These are phyloP conservation scores for Drosophila sechellia DNA, from an alignment of 1,140 invertebrate genomes.

Conservation along the genomic window DNA sequence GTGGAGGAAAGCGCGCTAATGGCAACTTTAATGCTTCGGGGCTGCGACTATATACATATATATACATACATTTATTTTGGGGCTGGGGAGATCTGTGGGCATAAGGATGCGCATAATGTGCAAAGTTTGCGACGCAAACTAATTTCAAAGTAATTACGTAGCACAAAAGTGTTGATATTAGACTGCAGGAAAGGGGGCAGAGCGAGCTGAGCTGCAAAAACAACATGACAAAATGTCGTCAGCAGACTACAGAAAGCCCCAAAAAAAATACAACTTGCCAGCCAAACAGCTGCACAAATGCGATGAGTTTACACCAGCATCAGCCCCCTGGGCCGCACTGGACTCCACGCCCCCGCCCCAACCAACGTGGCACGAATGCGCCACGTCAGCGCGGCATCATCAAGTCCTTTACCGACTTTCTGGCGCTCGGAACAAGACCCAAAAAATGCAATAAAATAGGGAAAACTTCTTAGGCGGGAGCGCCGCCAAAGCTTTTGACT, in stretches of 20 bases:
- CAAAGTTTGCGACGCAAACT: conserved; percentile 82
- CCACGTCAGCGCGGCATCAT: conserved; percentile 59
- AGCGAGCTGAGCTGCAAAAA: conserved; percentile 60
- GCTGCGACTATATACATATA: conserved; percentile 1
- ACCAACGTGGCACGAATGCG: conserved; percentile 46
- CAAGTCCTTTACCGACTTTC: conserved; percentile 51
- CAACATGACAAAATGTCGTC: conserved; percentile 76
- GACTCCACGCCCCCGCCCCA: background rate
- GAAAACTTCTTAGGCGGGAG: conserved; percentile 35
- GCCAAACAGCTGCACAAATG: conserved; percentile 68
- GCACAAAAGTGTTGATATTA: conserved; percentile 83
- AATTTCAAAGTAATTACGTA: conserved; percentile 83
- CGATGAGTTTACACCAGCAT: conserved; percentile 39
- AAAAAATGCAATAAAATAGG: conserved; percentile 31
- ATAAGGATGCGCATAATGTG: conserved; percentile 82
- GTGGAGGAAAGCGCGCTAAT: conserved; percentile 50
- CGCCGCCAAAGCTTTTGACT: conserved; percentile 67
- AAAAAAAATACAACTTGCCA: conserved; percentile 41
- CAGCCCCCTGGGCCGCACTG: background rate
- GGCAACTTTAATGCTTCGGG: conserved; percentile 76
- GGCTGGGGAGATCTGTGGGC: conserved; percentile 40
- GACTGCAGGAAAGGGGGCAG: conserved; percentile 52
- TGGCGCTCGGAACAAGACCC: conserved; percentile 37
- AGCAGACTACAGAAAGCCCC: conserved; percentile 36
- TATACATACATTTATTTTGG: conserved; percentile 17